Evolutionary conservation across 2,888 invertebrate genomes (phyloP).

Genomic region (Harpagoxenus sublaevis): DNA sequence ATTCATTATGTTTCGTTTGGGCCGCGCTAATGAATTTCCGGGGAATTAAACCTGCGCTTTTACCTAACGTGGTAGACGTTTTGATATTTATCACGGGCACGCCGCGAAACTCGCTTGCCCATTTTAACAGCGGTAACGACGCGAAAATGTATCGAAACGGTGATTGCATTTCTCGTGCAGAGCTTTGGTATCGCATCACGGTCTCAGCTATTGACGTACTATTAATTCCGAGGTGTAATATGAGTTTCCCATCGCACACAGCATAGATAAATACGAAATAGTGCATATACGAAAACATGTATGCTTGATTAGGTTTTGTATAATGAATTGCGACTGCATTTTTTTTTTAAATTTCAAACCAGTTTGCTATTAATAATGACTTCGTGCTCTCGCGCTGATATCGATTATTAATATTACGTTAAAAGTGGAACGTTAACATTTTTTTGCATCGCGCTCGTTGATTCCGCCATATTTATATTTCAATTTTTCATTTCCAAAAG

Average conservation of each 20-base stretch:
- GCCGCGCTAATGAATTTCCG: conserved; percentile 45
- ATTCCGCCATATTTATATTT: background rate
- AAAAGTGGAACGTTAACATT: background rate
- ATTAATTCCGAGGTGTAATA: conserved; percentile 12
- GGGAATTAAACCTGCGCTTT: conserved; percentile 32
- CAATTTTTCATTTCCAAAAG: background rate
- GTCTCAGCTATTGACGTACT: background rate
- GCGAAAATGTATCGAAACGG: conserved; percentile 36
- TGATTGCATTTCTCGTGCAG: conserved; percentile 44
- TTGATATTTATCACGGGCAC: conserved; percentile 20
- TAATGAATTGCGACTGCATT: background rate
- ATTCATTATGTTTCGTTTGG: conserved; percentile 43
- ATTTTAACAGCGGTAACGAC: conserved; percentile 39
- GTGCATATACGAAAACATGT: background rate
- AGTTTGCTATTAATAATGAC: background rate
- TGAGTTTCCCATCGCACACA: background rate
- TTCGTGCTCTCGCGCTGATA: background rate
- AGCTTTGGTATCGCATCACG: background rate
- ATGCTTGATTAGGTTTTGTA: background rate
- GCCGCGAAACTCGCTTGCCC: background rate
- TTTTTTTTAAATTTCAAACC: background rate
- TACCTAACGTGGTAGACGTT: background rate
- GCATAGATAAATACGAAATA: background rate
- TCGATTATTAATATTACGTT: conserved; percentile 9
- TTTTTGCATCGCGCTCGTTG: background rate